Percentiles rank a stretch among this genome's conserved stretches.
Conservation (phyloP, 2,888 invertebrate genomes). For the Drosophila fulvimacula region DNA sequence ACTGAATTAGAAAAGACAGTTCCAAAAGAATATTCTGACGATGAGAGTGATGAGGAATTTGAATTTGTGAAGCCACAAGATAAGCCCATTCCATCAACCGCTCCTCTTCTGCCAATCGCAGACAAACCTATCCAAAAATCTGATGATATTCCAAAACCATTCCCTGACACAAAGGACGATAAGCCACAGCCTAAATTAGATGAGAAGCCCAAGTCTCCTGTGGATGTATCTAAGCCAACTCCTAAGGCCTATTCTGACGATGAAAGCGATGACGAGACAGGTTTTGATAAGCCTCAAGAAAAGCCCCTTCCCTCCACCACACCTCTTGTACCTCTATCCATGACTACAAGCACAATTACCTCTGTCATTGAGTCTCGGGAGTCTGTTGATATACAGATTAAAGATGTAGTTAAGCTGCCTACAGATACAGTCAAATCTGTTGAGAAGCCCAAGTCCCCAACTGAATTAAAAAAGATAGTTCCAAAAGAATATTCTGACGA, state of each 20-base stretch:
- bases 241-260: neutral
- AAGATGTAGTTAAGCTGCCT: neutral
- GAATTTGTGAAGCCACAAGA: conserved; percentile 3
- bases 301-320: neutral
- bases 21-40: conserved; percentile 10
- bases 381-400: neutral
- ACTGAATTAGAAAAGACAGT: conserved; percentile 6
- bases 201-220: neutral
- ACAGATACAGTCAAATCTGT: neutral
- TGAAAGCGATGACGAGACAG: neutral
- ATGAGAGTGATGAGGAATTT: conserved; percentile 16
- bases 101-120: neutral
- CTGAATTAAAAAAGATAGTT: neutral
- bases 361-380: neutral
- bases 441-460: neutral
- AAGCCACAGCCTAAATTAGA: neutral
- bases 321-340: neutral
- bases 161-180: neutral
- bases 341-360: neutral
- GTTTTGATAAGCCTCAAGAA: neutral
- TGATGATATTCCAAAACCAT: neutral
- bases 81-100: neutral
- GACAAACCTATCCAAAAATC: neutral
- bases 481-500: conserved; percentile 14
- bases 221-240: neutral